A percentile compares a stretch with the other conserved stretches of the same genome.
phyloP scores from a whole-genome alignment of 2,113 vertebrate genomes.

The Melanerpes aurifrons region DNA sequence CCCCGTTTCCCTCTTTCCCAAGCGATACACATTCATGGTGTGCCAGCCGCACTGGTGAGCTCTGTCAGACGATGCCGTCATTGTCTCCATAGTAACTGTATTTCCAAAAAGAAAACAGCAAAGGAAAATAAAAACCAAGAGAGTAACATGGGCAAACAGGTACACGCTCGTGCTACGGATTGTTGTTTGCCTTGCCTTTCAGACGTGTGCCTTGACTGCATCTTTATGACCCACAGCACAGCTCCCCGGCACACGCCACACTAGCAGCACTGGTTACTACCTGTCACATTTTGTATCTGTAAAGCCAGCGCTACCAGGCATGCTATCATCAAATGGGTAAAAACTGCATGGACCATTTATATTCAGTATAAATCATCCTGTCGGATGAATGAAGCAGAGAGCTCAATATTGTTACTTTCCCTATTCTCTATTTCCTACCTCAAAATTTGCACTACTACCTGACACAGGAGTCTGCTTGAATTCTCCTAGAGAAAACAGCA shows the following conservation, averaged over 20 bases:
- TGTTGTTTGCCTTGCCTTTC: neutral
- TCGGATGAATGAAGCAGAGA: neutral
- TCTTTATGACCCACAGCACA: neutral
- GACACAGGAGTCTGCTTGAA: neutral
- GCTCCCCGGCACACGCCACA: fast-evolving
- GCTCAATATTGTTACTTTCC: neutral
- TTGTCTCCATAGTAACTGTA: slow-evolving; percentile 42
- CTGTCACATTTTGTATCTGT: neutral
- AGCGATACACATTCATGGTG: neutral
- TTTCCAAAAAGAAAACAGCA: slow-evolving; percentile 19
- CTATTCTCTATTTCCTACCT: neutral
- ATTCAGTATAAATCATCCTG: neutral
- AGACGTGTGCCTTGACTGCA: neutral
- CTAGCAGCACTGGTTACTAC: neutral
- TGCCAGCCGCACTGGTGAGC: neutral
- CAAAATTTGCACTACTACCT: neutral
- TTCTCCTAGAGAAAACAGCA: neutral
- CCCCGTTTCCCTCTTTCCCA: neutral
- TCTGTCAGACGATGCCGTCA: neutral
- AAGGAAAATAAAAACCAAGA: slow-evolving; percentile 9
- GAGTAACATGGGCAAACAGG: slow-evolving; percentile 8
- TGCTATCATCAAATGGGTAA: neutral
- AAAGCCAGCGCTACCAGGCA: neutral
- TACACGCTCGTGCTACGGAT: neutral
- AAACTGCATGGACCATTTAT: fast-evolving